Evolutionary conservation across 2,797 vertebrate genomes (phyloP).

Genomic region (Morus bassanus): DNA sequence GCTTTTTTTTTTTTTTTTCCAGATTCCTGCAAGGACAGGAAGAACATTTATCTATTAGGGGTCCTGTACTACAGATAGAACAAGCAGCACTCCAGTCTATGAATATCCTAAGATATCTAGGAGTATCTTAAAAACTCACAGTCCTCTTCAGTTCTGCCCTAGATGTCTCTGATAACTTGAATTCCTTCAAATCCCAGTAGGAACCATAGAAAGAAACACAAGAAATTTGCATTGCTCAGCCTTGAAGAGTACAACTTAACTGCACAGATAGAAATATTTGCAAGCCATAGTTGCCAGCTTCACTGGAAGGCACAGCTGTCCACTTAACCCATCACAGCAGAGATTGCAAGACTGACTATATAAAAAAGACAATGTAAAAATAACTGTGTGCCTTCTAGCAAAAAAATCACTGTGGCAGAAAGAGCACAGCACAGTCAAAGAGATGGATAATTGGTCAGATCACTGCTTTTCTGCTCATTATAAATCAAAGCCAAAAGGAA

Average conservation of each 20-base stretch:
- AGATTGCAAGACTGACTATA: background rate
- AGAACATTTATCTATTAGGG: background rate
- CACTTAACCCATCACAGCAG: background rate
- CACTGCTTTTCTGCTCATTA: slow-evolving; percentile 18
- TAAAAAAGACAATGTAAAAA: slow-evolving; percentile 15
- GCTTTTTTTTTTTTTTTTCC: background rate
- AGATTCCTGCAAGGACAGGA: background rate
- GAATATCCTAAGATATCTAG: background rate
- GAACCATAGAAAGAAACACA: background rate
- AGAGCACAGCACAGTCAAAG: background rate
- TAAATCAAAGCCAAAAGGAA: slow-evolving; percentile 29
- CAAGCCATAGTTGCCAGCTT: slow-evolving; percentile 26
- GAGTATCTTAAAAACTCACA: background rate
- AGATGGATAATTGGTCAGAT: background rate
- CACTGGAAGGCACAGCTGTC: background rate
- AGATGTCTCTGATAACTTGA: background rate
- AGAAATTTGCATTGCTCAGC: background rate
- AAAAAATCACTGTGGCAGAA: slow-evolving; percentile 8
- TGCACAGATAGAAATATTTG: slow-evolving; percentile 30
- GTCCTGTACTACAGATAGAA: background rate
- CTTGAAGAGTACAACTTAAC: background rate
- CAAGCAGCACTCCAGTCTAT: background rate
- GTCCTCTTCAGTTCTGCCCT: background rate
- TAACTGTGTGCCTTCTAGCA: background rate
- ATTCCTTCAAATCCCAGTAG: background rate